Conservation (phyloP, 2,113 vertebrate species). For the Orthonyx spaldingii region DNA sequence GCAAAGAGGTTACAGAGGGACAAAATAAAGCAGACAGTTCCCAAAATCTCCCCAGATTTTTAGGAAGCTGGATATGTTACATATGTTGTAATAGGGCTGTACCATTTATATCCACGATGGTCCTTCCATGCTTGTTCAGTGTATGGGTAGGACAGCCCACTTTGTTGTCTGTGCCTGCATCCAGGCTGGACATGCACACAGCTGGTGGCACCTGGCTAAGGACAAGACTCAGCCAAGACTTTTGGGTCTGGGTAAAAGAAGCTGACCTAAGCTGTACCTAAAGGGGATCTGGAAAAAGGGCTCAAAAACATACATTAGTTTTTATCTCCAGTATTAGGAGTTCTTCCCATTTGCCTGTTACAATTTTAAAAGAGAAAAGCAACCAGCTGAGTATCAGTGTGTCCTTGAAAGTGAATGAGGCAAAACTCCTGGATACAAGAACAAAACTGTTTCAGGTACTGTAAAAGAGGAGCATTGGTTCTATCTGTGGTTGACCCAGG, state of each 20-base stretch:
- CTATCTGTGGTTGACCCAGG: background rate
- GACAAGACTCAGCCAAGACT: background rate
- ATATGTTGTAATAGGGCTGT: background rate
- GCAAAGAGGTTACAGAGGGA: background rate
- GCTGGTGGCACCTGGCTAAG: background rate
- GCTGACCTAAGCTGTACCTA: background rate
- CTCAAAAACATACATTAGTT: background rate
- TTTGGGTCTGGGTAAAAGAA: background rate
- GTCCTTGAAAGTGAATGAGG: background rate
- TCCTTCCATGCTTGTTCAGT: background rate
- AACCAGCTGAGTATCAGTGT: background rate
- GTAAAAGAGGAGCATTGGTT: background rate
- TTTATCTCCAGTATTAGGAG: background rate
- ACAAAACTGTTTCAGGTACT: background rate
- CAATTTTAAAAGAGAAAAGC: background rate
- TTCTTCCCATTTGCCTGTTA: background rate
- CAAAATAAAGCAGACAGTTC: background rate
- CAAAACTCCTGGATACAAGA: background rate
- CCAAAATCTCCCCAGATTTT: background rate
- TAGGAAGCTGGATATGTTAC: background rate
- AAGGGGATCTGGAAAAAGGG: background rate
- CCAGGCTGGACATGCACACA: fast-evolving
- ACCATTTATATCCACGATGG: background rate
- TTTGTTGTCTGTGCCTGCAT: background rate
- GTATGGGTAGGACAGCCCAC: fast-evolving